Evolutionary conservation across 2,888 invertebrate genomes (phyloP).

Genomic region (Lasioglossum malachurum): DNA sequence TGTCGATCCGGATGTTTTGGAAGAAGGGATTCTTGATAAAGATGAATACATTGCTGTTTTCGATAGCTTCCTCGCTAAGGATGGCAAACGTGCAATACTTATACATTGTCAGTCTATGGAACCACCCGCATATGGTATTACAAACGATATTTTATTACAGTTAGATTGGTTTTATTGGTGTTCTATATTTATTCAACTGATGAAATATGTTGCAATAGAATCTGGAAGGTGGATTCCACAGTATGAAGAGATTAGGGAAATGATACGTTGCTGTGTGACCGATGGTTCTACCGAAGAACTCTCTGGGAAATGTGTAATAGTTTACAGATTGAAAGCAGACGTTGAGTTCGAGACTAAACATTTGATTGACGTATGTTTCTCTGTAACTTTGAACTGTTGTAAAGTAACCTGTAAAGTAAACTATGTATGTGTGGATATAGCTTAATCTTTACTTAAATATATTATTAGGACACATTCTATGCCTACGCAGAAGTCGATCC

Average conservation of each 20-base stretch:
- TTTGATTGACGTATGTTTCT: conserved; percentile 88
- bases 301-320: conserved; percentile 89
- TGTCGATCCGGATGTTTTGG: conserved; percentile 86
- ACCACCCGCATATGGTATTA: conserved; percentile 88
- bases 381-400: background rate
- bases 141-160: background rate
- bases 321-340: conserved; percentile 88
- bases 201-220: conserved; percentile 83
- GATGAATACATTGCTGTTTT: conserved; percentile 88
- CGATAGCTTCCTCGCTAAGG: conserved; percentile 88
- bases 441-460: background rate
- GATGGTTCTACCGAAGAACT: conserved; percentile 87
- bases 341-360: conserved; percentile 88
- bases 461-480: conserved; percentile 82
- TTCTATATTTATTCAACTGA: conserved; percentile 6
- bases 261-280: conserved; percentile 88
- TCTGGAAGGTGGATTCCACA: conserved; percentile 87
- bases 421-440: background rate
- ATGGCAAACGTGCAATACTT: conserved; percentile 88
- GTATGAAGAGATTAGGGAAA: conserved; percentile 74
- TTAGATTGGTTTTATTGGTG: background rate
- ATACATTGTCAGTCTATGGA: conserved; percentile 89
- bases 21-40: conserved; percentile 91
- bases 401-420: too few relatives aligned
- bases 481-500: conserved; percentile 81